Base-by-base conservation (phyloP, 1,140 invertebrate species). In the Ridgeia piscesae region DNA sequence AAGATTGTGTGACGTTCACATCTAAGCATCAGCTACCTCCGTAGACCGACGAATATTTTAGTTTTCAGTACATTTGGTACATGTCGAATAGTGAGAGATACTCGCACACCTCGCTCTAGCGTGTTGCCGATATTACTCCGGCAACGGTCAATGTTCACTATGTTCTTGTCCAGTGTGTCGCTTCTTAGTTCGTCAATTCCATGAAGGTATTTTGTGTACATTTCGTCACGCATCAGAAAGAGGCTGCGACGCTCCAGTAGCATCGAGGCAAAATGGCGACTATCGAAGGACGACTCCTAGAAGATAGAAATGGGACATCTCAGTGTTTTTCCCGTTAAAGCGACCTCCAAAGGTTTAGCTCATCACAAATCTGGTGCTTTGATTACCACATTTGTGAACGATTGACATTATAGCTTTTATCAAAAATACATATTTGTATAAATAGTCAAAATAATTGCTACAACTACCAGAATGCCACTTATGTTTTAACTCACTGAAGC, bases 51-150 rank as follows among this genome's bases (percentile, higher is more conserved):
- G 42, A 95, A 93, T n/a, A 95, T 77, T 93, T 95, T 95, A 91
- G 94, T 96, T 97, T 98, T 98, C 94, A 97, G 97, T 91, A 98
- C 98, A 96, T 98, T 99, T 92, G 98, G 98, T 14, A 99, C 98
- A 97, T 98, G 97, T 95, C 99, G 97, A 93, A 99, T 99, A 88
- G 99, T 99, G 50, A 99, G 96, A 9, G 99, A 99, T 93, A 99
- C 96, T 95, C 99, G 97, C 31, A 97, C 98, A 0, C 96, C 95
- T 91, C 98, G 97, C 91, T 96, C 94, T 42, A 98, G 93, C 91
- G 95, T 96, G 93, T 93, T 93, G 91, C 94, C 95, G 34, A 94
- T 50, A 90, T 91, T 94, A 27, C 93, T 93, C 42, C 92, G 91
- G 92, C 94, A 95, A 34, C 92, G 91, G 88, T 94, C 93, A 21